Base-by-base conservation (phyloP, 2,888 invertebrate genomes). In the Apeira syringaria region DNA sequence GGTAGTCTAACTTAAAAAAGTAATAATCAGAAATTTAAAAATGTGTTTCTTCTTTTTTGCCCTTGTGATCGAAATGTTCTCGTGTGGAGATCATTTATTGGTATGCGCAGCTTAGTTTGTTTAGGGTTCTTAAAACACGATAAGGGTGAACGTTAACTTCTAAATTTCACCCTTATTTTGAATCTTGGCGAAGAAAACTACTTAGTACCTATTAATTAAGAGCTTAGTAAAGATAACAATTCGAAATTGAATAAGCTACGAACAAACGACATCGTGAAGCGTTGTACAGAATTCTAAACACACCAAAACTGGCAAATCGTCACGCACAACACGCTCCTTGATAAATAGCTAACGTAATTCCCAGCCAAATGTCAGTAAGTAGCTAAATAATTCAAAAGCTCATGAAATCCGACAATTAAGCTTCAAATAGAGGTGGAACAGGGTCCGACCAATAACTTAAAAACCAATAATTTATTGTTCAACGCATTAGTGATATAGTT, bases 331-430 rank as follows among this genome's bases (percentile, higher is more conserved):
- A 36, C 40, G 34, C 29, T 20, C 18, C 40, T 45, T 47, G 40
- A 41, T 26, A 47, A 47, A 47, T 24, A 25, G 37, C 41, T 47
- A 22, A 22, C 33, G 25, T 20, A 32, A 40, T 36, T 36, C 24
- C n/a, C 36, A 32, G 33, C 36, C 41, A 18, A 47, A 47, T 31
- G 46, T 47, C 46, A 39, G 33, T 34, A 29, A 45, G 45, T 31
- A 37, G 13, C 40, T 37, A 41, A 41, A 44, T 32, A 33, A 44
- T 44, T 36, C 33, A 34, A 20, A 37, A 10, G 40, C 36, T 40
- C 36, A 26, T 40, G 30, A 40, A 48, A 44, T 44, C 25, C 30
- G 10, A 44, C 40, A 37, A 44, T 47, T 47, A 47, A 35, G 20
- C 29, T 11, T 42, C 38, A 28, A 25, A 18, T 33, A 43, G 43